phyloP scores from a whole-genome alignment of 2,888 invertebrate genomes.

The Eristalinus sepulchralis region DNA sequence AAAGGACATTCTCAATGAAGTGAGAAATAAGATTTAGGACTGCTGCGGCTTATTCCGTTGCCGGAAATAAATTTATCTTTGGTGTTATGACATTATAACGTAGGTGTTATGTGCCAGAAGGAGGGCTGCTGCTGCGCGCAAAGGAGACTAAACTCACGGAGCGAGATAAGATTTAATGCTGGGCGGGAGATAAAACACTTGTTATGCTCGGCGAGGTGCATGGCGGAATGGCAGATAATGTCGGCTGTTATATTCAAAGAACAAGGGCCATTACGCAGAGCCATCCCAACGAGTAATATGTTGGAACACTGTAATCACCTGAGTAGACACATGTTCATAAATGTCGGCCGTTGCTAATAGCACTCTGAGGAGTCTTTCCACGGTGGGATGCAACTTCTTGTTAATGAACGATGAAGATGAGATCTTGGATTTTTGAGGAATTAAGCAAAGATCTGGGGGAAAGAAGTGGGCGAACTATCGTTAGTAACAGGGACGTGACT shows the following conservation, averaged over 20 bases:
- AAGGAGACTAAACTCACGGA: background rate
- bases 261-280: background rate
- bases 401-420: background rate
- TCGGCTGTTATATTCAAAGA: background rate
- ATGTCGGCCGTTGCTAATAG: background rate
- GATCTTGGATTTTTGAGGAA: too few relatives aligned
- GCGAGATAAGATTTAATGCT: background rate
- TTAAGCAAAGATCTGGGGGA: too few relatives aligned
- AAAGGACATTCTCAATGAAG: background rate
- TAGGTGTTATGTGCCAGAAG: background rate
- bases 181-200: background rate
- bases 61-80: background rate
- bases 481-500: too few relatives aligned
- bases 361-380: background rate
- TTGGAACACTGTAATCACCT: background rate
- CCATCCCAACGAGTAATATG: background rate
- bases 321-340: background rate
- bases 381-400: background rate
- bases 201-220: background rate
- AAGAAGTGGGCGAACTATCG: too few relatives aligned
- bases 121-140: background rate
- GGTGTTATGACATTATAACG: background rate
- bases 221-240: background rate
- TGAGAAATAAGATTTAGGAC: constrained; percentile 1
- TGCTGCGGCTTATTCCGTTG: background rate